These are phyloP conservation scores for Ailurus styani DNA, from an alignment of 2,113 vertebrate species.

Conservation along the genomic window DNA sequence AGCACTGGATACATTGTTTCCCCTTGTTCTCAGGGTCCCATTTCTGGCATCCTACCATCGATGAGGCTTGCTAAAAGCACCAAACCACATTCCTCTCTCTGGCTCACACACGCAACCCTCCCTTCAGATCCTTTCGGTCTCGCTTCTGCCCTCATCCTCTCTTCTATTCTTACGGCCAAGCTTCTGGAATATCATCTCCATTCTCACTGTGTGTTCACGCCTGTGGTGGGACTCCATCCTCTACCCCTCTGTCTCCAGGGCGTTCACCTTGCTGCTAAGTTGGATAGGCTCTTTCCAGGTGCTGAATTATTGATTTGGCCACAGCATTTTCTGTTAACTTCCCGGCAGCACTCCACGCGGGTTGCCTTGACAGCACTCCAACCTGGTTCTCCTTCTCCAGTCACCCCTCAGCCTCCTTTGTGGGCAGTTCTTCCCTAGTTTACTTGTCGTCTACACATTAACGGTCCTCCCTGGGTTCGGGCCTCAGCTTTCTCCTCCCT, in stretches of 20 bases:
- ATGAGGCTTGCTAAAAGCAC: background rate
- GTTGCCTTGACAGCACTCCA: background rate
- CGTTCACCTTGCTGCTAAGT: background rate
- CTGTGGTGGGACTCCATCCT: background rate
- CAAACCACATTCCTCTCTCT: background rate
- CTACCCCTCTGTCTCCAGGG: too few relatives aligned
- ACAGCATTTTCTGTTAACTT: background rate
- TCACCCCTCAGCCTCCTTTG: background rate
- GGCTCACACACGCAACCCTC: background rate
- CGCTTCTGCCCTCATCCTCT: background rate
- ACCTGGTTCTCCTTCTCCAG: fast-evolving
- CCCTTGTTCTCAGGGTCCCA: background rate
- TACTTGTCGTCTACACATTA: background rate
- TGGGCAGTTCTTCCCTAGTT: background rate
- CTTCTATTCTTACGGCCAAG: background rate
- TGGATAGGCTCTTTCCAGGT: background rate
- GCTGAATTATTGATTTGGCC: background rate
- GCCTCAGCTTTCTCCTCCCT: background rate
- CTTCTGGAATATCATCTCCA: background rate
- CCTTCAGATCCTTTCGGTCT: background rate
- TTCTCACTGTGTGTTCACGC: background rate
- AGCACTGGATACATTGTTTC: background rate
- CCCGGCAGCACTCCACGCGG: background rate
- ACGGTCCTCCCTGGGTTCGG: background rate
- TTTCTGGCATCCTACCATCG: background rate